Evolutionary conservation across 1,140 invertebrate species (phyloP), one percentile per base, ranked within the genome.

Genomic region (Drosophila lacertosa): DNA sequence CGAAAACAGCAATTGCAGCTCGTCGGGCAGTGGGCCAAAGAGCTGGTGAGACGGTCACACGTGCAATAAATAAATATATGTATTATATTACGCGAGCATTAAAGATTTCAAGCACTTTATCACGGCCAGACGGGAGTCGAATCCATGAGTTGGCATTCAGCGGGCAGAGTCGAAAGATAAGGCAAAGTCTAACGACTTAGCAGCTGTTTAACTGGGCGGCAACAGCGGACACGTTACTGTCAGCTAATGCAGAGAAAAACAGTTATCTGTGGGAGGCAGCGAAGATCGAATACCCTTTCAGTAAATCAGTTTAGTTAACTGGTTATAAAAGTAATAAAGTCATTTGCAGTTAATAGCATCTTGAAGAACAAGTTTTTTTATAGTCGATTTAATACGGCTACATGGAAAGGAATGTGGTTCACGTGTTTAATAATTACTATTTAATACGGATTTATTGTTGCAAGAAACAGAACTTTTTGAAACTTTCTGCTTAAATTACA

Each of bases 391-490:
- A n/a, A n/a, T n/a, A n/a, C n/a, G n/a, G n/a, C n/a, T n/a, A n/a
- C n/a, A n/a, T n/a, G n/a, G n/a, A n/a, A n/a, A n/a, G n/a, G n/a
- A n/a, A n/a, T n/a, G n/a, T n/a, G n/a, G 24, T 10, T 44, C 67
- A 81, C 77, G 77, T 81, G 77, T 54, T 22, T 32, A 26, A 39
- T 32, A 26, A 39, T 45, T 77, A 63, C 45, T 59, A 65, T 77
- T 77, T 59, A 66, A 76, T 77, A 77, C 59, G 57, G 66, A 65
- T 82, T 81, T 82, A 77, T 70, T 75, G 55, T 77, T 57, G 42
- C 60, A 76, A 62, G 33, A 62, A 60, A 62, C 55, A 75, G 58
- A 65, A 67, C 50, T 75, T 51, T 69, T 59, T 59, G 22, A 50
- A 39, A 81, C 77, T 77, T 73, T 83, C 48, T 26, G 69, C 64